Evolutionary conservation across 2,888 invertebrate species (phyloP), one percentile per base, ranked within the genome.

Genomic region (Fragum fragum): DNA sequence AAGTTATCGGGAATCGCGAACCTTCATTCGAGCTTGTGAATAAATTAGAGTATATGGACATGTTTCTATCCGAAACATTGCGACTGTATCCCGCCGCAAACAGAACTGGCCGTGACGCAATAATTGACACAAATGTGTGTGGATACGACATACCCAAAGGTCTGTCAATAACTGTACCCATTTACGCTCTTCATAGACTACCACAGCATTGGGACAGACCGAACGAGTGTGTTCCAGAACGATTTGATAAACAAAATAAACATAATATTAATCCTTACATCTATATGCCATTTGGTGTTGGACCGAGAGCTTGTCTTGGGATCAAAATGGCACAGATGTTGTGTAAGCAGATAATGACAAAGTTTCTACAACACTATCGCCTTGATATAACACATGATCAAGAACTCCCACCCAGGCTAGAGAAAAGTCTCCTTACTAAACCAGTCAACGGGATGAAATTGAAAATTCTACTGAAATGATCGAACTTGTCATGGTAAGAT

Each of bases 251-350:
- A 2, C 78, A 83, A 68, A 84, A 85, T 53, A 77, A 61, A 23
- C 23, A 73, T 1, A 81, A 76, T n/a, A 84, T 86, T 23, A 76
- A 87, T 14, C 87, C 89, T 0, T 86, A 84, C 69, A 81, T 81
- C 5, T 91, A 86, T 71, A 68, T 92, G 32, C 89, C 92, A 1
- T 92, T 91, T 76, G 92, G 92, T 1, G 82, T 73, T 9, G 92
- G 92, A 7, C 91, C 90, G 3, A 75, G 92, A 47, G 86, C 90
- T 47, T 92, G 92, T 79, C 81, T 92, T 39, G 91, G 90, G 1
- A 87, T 89, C 79, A 68, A 88, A 23, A 83, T 91, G 70, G 91
- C 90, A 1, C 55, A 88, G 26, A 52, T 90, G 76, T 87, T 90
- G 68, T 88, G 86, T 16, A 92, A 92, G 82, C 55, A 88, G 14